A percentile compares a stretch with the other conserved stretches of the same genome.
phyloP scores from a whole-genome alignment of 1,140 invertebrate genomes.

The Apis cerana region DNA sequence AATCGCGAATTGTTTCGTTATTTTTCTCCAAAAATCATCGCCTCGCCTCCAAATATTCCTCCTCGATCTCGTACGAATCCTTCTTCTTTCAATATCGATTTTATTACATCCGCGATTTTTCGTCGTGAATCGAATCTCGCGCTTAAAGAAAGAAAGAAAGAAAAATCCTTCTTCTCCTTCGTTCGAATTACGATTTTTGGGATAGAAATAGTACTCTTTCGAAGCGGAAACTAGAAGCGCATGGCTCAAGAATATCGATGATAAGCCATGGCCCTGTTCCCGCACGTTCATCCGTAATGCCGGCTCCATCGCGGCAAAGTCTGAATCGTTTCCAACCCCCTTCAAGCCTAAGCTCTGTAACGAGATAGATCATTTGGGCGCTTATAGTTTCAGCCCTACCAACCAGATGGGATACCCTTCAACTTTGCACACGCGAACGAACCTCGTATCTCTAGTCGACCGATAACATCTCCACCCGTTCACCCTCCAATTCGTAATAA shows the following conservation, averaged over 20 bases:
- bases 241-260: slow-evolving; percentile 72
- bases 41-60: background rate
- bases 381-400: slow-evolving; percentile 62
- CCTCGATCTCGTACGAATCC: too few relatives aligned
- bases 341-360: slow-evolving; percentile 76
- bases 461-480: background rate
- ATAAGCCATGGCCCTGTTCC: slow-evolving; percentile 71
- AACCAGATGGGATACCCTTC: slow-evolving; percentile 52
- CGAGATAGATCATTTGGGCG: slow-evolving; percentile 77
- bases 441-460: slow-evolving; percentile 28
- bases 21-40: slow-evolving; percentile 18
- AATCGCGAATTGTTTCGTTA: slow-evolving; percentile 71
- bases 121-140: too few relatives aligned
- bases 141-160: too few relatives aligned
- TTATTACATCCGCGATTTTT: too few relatives aligned
- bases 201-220: slow-evolving; percentile 34
- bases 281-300: slow-evolving; percentile 74
- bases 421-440: slow-evolving; percentile 57
- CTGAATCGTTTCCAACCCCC: slow-evolving; percentile 72
- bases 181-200: background rate
- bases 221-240: slow-evolving; percentile 32
- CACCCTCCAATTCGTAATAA: background rate
- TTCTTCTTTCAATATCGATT: too few relatives aligned
- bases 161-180: too few relatives aligned
- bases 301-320: slow-evolving; percentile 67